These are phyloP conservation scores for Rhingia rostrata DNA, from an alignment of 2,888 invertebrate species.

Conservation along the genomic window DNA sequence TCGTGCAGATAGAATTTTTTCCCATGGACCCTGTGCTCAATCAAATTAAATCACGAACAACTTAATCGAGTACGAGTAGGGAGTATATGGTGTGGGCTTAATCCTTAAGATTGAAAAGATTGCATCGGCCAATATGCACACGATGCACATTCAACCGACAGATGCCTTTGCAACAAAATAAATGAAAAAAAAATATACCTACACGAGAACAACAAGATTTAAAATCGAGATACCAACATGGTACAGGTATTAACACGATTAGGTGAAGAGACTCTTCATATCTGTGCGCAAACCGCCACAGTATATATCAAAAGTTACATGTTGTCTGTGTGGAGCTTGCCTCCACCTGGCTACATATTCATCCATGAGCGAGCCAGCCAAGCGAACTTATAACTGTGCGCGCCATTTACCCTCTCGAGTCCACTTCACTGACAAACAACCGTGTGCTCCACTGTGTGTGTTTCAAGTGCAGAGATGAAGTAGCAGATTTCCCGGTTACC, in stretches of 20 bases:
- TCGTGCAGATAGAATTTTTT: conserved; percentile 50
- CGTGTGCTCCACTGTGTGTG: conserved; percentile 18
- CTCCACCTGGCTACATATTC: too few relatives aligned
- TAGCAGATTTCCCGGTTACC: conserved; percentile 66
- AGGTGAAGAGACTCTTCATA: conserved; percentile 53
- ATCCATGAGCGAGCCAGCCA: not conserved
- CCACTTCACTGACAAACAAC: conserved; percentile 47
- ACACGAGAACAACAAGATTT: conserved; percentile 43
- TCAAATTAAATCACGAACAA: conserved; percentile 63
- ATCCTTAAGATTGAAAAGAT: conserved; percentile 62
- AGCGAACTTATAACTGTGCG: not conserved
- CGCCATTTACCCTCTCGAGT: conserved; percentile 33
- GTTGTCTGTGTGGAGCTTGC: not conserved
- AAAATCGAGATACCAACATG: conserved; percentile 48
- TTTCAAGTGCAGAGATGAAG: conserved; percentile 64
- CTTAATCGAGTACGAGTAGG: conserved; percentile 52
- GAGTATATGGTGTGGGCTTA: conserved; percentile 50
- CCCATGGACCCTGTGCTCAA: conserved; percentile 29
- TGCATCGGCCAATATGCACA: conserved; percentile 60
- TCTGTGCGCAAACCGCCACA: conserved; percentile 12
- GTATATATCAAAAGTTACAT: conserved; percentile 33
- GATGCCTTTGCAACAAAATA: conserved; percentile 28
- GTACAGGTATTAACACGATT: conserved; percentile 46
- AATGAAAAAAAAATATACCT: conserved; percentile 6
- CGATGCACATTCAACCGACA: conserved; percentile 25